A percentile compares a stretch with the other conserved stretches of the same genome.
phyloP scores from a whole-genome alignment of 1,140 invertebrate species.

The Leptinotarsa undecemlineata region DNA sequence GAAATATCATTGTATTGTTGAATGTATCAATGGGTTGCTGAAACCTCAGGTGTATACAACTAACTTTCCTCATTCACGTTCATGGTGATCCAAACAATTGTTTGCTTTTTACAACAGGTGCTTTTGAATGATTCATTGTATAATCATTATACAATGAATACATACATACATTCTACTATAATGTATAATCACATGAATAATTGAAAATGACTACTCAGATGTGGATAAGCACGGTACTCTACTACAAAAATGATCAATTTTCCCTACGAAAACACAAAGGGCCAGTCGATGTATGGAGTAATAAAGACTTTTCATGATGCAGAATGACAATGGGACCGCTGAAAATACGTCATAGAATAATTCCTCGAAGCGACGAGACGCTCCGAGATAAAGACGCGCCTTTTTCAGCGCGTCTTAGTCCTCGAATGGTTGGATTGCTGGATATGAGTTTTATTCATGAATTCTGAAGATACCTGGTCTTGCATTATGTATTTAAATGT shows the following conservation, averaged over 20 bases:
- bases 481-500: conserved; percentile 49
- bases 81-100: too few species aligned
- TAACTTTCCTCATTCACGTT: too few species aligned
- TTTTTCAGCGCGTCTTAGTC: conserved; percentile 28
- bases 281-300: conserved; percentile 29
- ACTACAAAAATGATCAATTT: neutral
- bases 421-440: conserved; percentile 33
- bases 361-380: conserved; percentile 23
- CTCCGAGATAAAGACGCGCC: conserved; percentile 29
- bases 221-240: too few species aligned
- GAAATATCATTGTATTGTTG: too few species aligned
- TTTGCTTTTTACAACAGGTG: too few species aligned
- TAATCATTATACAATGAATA: too few species aligned
- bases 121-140: too few species aligned
- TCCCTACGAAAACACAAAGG: conserved; percentile 32
- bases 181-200: too few species aligned
- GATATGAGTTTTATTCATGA: conserved; percentile 49
- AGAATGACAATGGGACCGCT: conserved; percentile 32
- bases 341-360: conserved; percentile 33
- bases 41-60: too few species aligned
- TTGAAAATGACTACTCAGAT: too few species aligned
- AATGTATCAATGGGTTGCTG: too few species aligned
- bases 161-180: too few species aligned
- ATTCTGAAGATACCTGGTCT: conserved; percentile 44
- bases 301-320: conserved; percentile 40